Percentiles rank a stretch among this genome's conserved stretches.
Conservation (phyloP, 2,113 vertebrate species). For the Falcunculus frontatus region DNA sequence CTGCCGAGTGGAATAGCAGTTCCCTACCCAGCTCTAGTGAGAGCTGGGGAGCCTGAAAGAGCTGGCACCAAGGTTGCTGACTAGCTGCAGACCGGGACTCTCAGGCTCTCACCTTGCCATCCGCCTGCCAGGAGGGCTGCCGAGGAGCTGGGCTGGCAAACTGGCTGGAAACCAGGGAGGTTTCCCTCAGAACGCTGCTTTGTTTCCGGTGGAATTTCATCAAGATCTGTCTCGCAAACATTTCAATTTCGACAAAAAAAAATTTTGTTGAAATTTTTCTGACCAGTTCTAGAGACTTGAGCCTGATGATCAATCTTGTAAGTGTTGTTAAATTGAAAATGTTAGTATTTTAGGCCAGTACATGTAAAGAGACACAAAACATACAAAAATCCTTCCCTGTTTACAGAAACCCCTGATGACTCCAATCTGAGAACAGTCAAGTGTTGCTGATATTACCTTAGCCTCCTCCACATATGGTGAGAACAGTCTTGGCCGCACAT, state of each 20-base stretch:
- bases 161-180: slow-evolving; percentile 65
- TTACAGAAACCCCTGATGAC: slow-evolving; percentile 13
- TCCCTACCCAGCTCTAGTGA: slow-evolving; percentile 5
- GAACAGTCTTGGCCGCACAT: slow-evolving; percentile 89
- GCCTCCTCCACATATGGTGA: slow-evolving; percentile 94
- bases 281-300: slow-evolving; percentile 58
- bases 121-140: slow-evolving; percentile 58
- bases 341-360: slow-evolving; percentile 60
- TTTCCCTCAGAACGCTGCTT: slow-evolving; percentile 66
- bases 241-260: slow-evolving; percentile 65
- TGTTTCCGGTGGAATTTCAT: slow-evolving; percentile 66
- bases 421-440: neutral
- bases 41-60: slow-evolving; percentile 59
- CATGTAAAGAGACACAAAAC: slow-evolving; percentile 45
- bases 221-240: slow-evolving; percentile 62
- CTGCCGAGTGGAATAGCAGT: neutral
- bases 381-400: neutral
- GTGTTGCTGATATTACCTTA: slow-evolving; percentile 79
- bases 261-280: slow-evolving; percentile 61
- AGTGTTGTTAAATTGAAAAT: slow-evolving; percentile 55
- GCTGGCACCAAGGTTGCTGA: slow-evolving; percentile 44
- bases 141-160: slow-evolving; percentile 65
- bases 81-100: slow-evolving; percentile 49
- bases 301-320: slow-evolving; percentile 60
- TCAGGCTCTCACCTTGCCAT: slow-evolving; percentile 66